A percentile compares a stretch with the other conserved stretches of the same genome.
These are phyloP conservation scores for Carpatolechia fugitivella DNA, from an alignment of 2,888 invertebrate species.

Conservation along the genomic window DNA sequence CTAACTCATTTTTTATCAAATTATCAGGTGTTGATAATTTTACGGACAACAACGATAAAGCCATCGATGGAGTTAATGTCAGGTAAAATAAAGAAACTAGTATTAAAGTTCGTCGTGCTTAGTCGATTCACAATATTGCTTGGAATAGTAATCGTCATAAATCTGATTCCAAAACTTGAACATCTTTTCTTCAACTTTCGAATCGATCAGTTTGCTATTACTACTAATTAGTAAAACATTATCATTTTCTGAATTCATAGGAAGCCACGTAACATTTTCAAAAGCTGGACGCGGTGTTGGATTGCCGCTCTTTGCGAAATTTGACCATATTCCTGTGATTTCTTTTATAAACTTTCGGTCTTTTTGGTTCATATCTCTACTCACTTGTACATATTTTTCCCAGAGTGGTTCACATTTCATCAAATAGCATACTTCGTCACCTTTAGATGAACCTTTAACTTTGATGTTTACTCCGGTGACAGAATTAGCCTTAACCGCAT, in stretches of 20 bases:
- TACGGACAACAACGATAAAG: constrained; percentile 66
- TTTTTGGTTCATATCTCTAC: constrained; percentile 31
- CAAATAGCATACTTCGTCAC: constrained; percentile 72
- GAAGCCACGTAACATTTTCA: constrained; percentile 48
- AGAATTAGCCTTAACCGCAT: constrained; percentile 55
- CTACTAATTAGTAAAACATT: constrained; percentile 49
- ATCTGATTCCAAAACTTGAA: constrained; percentile 59
- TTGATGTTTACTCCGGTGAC: constrained; percentile 36
- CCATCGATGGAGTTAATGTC: constrained; percentile 56
- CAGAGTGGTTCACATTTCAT: constrained; percentile 65
- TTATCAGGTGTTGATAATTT: constrained; percentile 46
- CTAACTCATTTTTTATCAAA: constrained; percentile 64
- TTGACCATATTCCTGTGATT: constrained; percentile 67
- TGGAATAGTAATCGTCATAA: constrained; percentile 49
- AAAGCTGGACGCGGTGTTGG: constrained; percentile 44
- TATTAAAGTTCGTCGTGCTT: constrained; percentile 53
- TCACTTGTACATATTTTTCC: constrained; percentile 51
- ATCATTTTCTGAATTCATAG: constrained; percentile 42
- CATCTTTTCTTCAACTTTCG: constrained; percentile 45
- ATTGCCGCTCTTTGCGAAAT: constrained; percentile 68
- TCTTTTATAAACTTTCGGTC: constrained; percentile 58
- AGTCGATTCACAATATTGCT: constrained; percentile 35
- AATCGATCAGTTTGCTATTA: constrained; percentile 36
- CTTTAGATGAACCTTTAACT: constrained; percentile 66
- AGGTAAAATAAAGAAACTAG: constrained; percentile 41